Base-by-base conservation (phyloP, 2,113 vertebrate genomes). In the Callionymus lyra region DNA sequence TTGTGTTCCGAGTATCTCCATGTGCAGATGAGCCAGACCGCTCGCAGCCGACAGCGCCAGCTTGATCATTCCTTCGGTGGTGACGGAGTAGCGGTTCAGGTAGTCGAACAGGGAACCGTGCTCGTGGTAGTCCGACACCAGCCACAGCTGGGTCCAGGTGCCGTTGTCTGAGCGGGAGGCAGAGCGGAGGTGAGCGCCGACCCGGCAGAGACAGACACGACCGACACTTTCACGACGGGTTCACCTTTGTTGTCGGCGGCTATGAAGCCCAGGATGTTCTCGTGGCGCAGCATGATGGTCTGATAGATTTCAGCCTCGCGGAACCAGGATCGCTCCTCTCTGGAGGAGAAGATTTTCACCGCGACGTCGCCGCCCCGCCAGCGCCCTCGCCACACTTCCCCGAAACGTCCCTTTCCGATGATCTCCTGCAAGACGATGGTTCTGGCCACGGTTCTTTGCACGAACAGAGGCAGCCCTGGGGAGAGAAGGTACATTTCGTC, bases 1-100 rank as follows among this genome's bases (percentile, higher is more conserved):
- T 78, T 98, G 94, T n/a, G 94, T 98, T 34, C 94, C 94, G 49
- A 98, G 87, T 1, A 98, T 98, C 81, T 98, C 94, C 94, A 98
- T 98, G 63, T 98, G 94, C 40, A 98, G 84, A 53, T 98, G 94
- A 15, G 94, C 94, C 51, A 98, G 75, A 6, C 94, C 94, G 0
- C 92, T 97, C 41, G 92, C 92, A 2, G 92, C 92, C 0, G 93
- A 95, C 48, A 98, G 75, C 0, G 93, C 88, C 0, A 97, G 84
- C 60, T 93, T 96, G 67, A 98, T 92, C 90, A 96, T 93, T 3
- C 89, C 92, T 71, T 98, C 93, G 0, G 90, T 90, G 0, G 89
- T 92, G 62, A 97, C 89, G 0, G 91, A 90, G 77, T 93, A 97
- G 4, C 88, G 88, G 38, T 97, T 96, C 32, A 97, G 85, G 68